Conservation (phyloP, 2,888 invertebrate genomes). For the Lithophane semibrunnea region DNA sequence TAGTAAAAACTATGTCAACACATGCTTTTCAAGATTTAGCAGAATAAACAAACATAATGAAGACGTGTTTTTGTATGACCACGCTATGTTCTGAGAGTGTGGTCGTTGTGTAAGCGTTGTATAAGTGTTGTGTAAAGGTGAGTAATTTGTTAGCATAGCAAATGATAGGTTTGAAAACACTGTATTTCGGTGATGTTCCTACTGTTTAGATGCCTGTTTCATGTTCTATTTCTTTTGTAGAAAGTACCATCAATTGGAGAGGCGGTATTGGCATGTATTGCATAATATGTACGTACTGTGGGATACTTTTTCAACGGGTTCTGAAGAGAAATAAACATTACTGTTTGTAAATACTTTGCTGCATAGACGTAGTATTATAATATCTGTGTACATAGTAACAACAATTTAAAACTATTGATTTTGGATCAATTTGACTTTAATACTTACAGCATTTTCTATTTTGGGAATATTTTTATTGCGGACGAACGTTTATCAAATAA, state of each 20-base stretch:
- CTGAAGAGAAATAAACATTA: not conserved
- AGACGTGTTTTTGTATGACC: conserved; percentile 34
- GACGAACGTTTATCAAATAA: conserved; percentile 12
- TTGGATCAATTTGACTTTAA: not conserved
- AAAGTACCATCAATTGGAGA: conserved; percentile 41
- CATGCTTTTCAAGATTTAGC: conserved; percentile 25
- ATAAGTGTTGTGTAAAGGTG: conserved; percentile 51
- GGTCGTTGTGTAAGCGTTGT: conserved; percentile 32
- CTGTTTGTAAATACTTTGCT: not conserved
- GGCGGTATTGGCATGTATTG: conserved; percentile 17
- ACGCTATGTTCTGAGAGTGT: conserved; percentile 4
- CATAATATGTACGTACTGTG: conserved; percentile 25
- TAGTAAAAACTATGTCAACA: conserved; percentile 37
- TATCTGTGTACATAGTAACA: not conserved
- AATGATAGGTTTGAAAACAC: conserved; percentile 33
- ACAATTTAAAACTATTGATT: not conserved
- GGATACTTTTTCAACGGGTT: not conserved
- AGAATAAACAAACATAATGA: conserved; percentile 36
- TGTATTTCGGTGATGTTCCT: conserved; percentile 16
- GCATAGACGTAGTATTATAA: not conserved
- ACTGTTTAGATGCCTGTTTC: conserved; percentile 10
- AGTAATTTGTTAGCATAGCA: conserved; percentile 37
- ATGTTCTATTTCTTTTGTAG: conserved; percentile 50
- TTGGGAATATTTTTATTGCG: not conserved
- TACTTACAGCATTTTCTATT: not conserved